These are phyloP conservation scores for Leuciscus waleckii DNA, from an alignment of 2,797 vertebrate genomes.

Conservation along the genomic window DNA sequence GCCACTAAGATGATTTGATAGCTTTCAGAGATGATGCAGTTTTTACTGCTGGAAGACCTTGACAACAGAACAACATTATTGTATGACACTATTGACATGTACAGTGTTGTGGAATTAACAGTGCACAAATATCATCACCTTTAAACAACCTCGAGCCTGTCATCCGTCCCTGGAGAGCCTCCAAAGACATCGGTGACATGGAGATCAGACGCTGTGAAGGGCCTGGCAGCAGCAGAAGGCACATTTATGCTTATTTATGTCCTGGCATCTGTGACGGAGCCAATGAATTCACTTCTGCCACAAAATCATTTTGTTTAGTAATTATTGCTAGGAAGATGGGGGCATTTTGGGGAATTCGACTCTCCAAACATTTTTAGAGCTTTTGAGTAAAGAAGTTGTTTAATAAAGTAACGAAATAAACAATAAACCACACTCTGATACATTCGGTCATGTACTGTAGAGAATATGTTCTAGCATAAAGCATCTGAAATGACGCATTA, in stretches of 20 bases:
- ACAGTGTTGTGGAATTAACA: slow-evolving; percentile 3
- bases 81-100: neutral
- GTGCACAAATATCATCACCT: slow-evolving; percentile 30
- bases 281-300: neutral
- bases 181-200: slow-evolving; percentile 17
- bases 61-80: neutral
- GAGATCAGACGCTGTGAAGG: neutral
- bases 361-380: neutral
- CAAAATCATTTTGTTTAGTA: neutral
- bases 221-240: neutral
- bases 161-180: slow-evolving; percentile 21
- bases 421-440: neutral
- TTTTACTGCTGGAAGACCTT: neutral
- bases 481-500: neutral
- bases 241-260: slow-evolving; percentile 26
- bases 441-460: neutral
- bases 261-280: neutral
- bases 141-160: slow-evolving; percentile 22
- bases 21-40: neutral
- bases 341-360: neutral
- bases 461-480: neutral
- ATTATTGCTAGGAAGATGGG: neutral
- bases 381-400: neutral
- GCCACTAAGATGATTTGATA: neutral
- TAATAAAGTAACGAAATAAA: neutral